phyloP scores from a whole-genome alignment of 64 coral and sea anemone genomes.

The Astreopora myriophthalma region DNA sequence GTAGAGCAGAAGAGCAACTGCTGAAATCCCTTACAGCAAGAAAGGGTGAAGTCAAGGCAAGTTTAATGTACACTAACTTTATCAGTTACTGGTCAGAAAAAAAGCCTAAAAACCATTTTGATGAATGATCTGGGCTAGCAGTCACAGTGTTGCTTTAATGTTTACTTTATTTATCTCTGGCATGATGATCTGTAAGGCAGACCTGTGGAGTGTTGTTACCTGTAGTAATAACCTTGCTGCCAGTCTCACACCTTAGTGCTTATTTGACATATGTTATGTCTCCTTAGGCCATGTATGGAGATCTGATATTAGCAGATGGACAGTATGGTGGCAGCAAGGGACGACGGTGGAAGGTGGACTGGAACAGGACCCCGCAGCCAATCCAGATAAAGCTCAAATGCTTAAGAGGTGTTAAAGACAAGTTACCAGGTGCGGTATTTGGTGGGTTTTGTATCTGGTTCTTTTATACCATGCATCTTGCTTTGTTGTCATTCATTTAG shows the following conservation, averaged over 20 bases:
- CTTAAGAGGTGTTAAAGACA: conserved; percentile 94
- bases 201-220: too few relatives aligned
- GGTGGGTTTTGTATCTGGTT: too few relatives aligned
- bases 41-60: conserved; percentile 97
- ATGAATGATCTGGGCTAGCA: too few relatives aligned
- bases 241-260: neutral
- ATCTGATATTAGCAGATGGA: conserved; percentile 91
- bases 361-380: conserved; percentile 97
- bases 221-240: neutral
- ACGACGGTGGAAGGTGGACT: conserved; percentile 95
- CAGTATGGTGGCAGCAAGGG: conserved; percentile 98
- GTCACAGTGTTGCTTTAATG: too few relatives aligned
- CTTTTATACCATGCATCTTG: too few relatives aligned
- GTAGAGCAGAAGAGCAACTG: conserved; percentile 89
- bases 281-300: conserved; percentile 97
- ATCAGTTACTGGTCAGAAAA: too few relatives aligned
- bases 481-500: too few relatives aligned
- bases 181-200: too few relatives aligned
- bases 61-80: neutral
- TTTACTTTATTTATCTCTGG: too few relatives aligned
- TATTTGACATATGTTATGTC: neutral
- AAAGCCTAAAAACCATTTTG: too few relatives aligned
- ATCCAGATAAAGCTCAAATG: conserved; percentile 98
- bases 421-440: conserved; percentile 62
- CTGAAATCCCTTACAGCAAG: conserved; percentile 92